phyloP scores from a whole-genome alignment of 2,797 vertebrate genomes.

The Spinus pinus region DNA sequence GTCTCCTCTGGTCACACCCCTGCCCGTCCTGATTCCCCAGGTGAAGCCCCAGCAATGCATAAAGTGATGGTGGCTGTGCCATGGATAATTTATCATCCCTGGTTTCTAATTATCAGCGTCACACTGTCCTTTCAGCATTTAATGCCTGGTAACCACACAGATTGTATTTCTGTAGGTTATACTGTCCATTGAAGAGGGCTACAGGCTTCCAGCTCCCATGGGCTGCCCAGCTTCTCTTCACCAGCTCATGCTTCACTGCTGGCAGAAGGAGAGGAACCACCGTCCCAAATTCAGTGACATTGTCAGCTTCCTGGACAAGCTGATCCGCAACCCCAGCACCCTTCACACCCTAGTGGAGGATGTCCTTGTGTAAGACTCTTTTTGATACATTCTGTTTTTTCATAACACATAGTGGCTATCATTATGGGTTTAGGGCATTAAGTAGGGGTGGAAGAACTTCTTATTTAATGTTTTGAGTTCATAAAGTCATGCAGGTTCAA shows the following conservation, averaged over 20 bases:
- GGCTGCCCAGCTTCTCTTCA: conserved; percentile 94
- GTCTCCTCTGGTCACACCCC: background rate
- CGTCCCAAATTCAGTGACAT: conserved; percentile 94
- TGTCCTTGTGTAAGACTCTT: conserved; percentile 77
- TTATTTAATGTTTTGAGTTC: background rate
- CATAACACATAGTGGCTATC: background rate
- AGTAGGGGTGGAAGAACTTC: background rate
- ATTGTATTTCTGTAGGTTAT: conserved; percentile 83
- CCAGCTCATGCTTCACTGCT: conserved; percentile 96
- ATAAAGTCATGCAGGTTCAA: background rate
- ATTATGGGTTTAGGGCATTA: background rate
- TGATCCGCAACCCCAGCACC: conserved; percentile 94
- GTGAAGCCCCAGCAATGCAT: background rate
- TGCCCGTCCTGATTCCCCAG: background rate
- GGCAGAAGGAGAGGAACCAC: conserved; percentile 96
- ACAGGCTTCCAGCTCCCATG: conserved; percentile 95
- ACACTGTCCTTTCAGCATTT: background rate
- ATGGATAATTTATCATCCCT: background rate
- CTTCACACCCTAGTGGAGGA: conserved; percentile 90
- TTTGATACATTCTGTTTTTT: background rate
- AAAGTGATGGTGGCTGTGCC: background rate
- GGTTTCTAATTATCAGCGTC: background rate
- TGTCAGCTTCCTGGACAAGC: conserved; percentile 92
- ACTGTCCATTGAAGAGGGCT: conserved; percentile 95
- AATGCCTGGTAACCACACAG: background rate